Conservation (phyloP, 2,113 vertebrate species). For the Ceyx melanurus region DNA sequence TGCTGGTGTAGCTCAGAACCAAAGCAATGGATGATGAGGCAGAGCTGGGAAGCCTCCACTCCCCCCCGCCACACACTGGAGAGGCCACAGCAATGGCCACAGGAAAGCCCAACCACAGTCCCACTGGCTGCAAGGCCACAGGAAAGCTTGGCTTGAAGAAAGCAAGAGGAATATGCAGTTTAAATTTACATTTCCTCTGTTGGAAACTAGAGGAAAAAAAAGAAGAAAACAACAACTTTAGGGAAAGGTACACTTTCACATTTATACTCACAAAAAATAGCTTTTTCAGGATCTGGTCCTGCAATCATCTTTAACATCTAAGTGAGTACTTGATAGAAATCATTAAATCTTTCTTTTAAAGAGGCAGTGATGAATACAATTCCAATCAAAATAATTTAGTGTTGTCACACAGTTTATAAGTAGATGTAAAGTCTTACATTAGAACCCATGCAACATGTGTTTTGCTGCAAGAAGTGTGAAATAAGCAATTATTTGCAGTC, state of each 20-base stretch:
- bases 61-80: neutral
- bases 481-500: neutral
- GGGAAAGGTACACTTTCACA: neutral
- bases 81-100: accelerated
- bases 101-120: neutral
- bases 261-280: neutral
- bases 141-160: neutral
- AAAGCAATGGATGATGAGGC: neutral
- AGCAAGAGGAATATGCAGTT: neutral
- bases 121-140: neutral
- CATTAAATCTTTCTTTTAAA: neutral
- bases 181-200: neutral
- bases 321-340: neutral
- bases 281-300: neutral
- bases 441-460: neutral
- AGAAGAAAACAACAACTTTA: neutral
- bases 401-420: neutral
- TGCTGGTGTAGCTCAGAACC: neutral
- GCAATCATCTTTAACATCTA: no score
- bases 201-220: neutral
- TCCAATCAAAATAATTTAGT: neutral
- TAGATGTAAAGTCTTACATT: neutral
- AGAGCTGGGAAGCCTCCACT: neutral
- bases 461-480: neutral
- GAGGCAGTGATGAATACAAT: neutral